Conservation (phyloP, 2,888 invertebrate genomes). For the Apoda limacodes region DNA sequence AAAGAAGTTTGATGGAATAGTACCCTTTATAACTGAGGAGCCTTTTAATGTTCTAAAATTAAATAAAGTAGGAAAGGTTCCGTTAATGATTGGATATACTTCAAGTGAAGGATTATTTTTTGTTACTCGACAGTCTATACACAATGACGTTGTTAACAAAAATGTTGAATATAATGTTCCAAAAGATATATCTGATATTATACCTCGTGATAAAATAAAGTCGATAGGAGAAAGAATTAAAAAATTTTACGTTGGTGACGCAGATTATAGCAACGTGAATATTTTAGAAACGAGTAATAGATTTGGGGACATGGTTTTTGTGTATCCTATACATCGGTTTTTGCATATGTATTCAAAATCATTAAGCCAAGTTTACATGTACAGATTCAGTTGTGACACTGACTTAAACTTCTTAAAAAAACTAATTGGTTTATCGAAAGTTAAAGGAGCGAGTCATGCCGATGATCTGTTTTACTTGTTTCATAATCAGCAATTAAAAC, state of each 20-base stretch:
- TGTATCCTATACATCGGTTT: constrained; percentile 35
- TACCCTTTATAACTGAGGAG: constrained; percentile 33
- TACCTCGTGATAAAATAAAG: constrained; percentile 23
- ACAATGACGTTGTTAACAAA: constrained; percentile 26
- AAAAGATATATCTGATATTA: constrained; percentile 26
- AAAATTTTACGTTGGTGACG: constrained; percentile 32
- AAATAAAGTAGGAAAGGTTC: constrained; percentile 30
- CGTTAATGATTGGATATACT: constrained; percentile 40
- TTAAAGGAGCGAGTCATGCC: constrained; percentile 50
- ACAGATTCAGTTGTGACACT: constrained; percentile 36
- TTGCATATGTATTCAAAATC: constrained; percentile 26
- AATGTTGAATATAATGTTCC: constrained; percentile 33
- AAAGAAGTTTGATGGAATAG: constrained; percentile 29
- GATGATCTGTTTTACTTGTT: constrained; percentile 63
- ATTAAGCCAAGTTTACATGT: constrained; percentile 30
- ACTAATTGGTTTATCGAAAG: constrained; percentile 19
- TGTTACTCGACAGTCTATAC: constrained; percentile 24
- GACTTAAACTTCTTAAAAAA: constrained; percentile 36
- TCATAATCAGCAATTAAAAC: constrained; percentile 33
- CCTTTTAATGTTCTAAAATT: constrained; percentile 28
- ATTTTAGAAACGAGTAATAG: constrained; percentile 23
- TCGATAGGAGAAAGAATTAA: constrained; percentile 34
- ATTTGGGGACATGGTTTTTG: constrained; percentile 31
- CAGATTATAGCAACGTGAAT: constrained; percentile 25
- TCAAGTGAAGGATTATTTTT: constrained; percentile 37